Base-by-base conservation (phyloP, 1,140 invertebrate species). In the Drosophila seguyi region DNA sequence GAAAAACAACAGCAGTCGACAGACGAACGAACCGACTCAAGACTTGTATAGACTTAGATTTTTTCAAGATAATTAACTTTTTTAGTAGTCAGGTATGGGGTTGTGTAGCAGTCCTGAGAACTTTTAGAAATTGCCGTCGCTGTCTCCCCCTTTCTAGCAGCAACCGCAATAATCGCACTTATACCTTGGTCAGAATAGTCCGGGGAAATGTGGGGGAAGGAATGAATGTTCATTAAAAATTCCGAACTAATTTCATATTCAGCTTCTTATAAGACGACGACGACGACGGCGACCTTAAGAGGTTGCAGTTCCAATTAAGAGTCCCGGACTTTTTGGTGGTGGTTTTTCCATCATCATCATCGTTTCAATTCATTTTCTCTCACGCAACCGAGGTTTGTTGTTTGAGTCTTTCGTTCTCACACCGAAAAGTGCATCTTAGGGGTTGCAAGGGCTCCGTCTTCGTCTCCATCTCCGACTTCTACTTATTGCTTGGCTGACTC, bases 161-260 rank as follows among this genome's bases (percentile, higher is more conserved):
- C 61, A 68, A 85, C 83, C 80, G 56, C 80, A 83, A 75, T 67
- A 53, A 73, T 58, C 60, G 62, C 71, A 81, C 45, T 76, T 62
- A 55, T 55, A 75, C 47, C 53, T 75, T 55, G 34, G 34, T 29
- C 58, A 34, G 59, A 75, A 68, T 47, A 65, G 71, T 78, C 62
- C 63, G 74, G 67, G 63, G 45, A 68, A 75, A 86, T 41, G 53
- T 42, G 72, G 80, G 71, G 71, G 72, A 71, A 63, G 61, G 63
- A 90, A 69, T 81, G 74, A 86, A 79, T 72, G 81, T 81, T 79
- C 85, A 90, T 90, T 90, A 85, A 90, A 85, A 90, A 90, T 88
- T 81, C 75, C 85, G 71, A 73, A 81, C 85, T 90, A 85, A 90
- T 90, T 90, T 90, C 85, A 85, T 85, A 90, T 90, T 90, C 85